Conservation (phyloP, 1,140 invertebrate species). For the Eupeodes corollae region DNA sequence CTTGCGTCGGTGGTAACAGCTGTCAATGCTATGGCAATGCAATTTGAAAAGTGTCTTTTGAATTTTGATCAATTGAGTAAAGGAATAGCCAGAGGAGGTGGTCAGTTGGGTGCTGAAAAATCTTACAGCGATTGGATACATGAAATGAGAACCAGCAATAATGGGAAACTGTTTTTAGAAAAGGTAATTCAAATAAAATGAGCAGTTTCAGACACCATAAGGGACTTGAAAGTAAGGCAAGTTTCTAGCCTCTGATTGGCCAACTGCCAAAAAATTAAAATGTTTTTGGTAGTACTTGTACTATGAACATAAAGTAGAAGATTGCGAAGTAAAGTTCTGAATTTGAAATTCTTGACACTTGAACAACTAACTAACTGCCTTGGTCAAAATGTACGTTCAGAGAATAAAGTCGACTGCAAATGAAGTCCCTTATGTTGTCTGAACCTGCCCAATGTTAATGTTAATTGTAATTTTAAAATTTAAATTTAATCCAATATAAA, state of each 20-base stretch:
- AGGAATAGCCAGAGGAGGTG: slow-evolving; percentile 3
- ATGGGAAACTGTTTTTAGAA: slow-evolving; percentile 24
- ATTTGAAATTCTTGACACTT: no score
- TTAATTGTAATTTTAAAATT: slow-evolving; percentile 2
- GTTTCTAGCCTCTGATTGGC: no score
- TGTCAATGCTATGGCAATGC: slow-evolving; percentile 4
- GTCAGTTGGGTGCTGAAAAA: slow-evolving; percentile 6
- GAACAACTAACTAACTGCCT: no score
- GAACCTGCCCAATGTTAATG: no score
- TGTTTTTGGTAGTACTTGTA: not conserved
- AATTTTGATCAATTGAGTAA: slow-evolving; percentile 6
- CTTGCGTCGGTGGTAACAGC: slow-evolving; percentile 4
- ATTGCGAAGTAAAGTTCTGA: no score
- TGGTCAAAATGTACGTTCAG: not conserved
- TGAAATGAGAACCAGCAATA: slow-evolving; percentile 25
- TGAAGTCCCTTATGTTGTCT: no score
- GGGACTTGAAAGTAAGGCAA: no score
- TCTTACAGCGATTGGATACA: slow-evolving; percentile 25
- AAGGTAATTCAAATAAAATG: no score
- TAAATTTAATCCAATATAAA: slow-evolving; percentile 17
- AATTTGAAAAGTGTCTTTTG: slow-evolving; percentile 9
- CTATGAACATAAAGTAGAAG: no score
- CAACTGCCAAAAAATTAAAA: not conserved
- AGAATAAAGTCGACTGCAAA: no score
- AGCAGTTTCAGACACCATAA: no score